Base-by-base conservation (phyloP, 2,888 invertebrate species). In the Vannuccia rotundouncinata region DNA sequence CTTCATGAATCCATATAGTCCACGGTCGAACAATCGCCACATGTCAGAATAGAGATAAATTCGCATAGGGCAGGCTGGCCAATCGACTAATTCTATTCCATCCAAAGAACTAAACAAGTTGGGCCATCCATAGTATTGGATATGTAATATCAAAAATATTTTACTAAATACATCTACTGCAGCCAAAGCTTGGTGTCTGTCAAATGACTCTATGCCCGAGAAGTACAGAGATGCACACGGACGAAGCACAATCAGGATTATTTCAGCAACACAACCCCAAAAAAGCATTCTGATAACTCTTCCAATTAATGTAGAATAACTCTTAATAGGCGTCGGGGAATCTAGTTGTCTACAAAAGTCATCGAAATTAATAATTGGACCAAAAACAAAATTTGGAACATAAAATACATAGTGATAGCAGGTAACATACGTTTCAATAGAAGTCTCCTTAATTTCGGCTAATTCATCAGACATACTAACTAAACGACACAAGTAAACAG, bases 21-120 rank as follows among this genome's bases (percentile, higher is more conserved):
- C 77, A 29, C 31, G 0, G 77, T 77, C 77, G 29, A 77, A 77
- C 2, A 30, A 22, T 17, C 77, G 77, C 77, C 77, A 77, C 77
- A 77, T 77, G 29, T 45, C 59, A 17, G 45, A n/a, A 59, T 77
- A 77, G 77, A 31, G 31, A 27, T 30, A 77, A 25, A 77, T 31
- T 25, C 31, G 27, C 17, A 27, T 77, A 25, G 59, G 17, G 29
- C 77, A 77, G 31, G 25, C 77, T 5, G 77, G 77, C 77, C 77
- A 77, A 17, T 17, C 25, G 27, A 31, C 25, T 59, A 31, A 17
- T 59, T 77, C 30, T 17, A 77, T 59, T 45, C 77, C 77, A 31
- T 77, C 77, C 10, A 77, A 31, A 22, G 59, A 22, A 13, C 22
- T 59, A 2, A 77, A 10, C 45, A 31, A n/a, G 77, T 27, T 27